Percentiles rank a stretch among this genome's conserved stretches.
These are phyloP conservation scores for Phyllostomus discolor DNA, from an alignment of 2,113 vertebrate genomes.

Conservation along the genomic window DNA sequence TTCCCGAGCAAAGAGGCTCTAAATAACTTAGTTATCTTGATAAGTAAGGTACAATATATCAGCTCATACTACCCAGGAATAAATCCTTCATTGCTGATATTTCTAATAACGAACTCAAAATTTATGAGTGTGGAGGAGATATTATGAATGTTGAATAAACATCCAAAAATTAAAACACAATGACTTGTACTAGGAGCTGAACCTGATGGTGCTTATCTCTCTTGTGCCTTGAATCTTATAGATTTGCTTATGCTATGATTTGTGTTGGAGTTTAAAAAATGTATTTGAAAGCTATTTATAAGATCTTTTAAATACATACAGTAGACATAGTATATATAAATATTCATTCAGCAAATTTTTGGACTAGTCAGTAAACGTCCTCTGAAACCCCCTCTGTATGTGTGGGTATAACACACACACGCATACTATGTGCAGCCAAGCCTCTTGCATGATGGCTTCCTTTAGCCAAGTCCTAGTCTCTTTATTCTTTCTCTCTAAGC, in stretches of 20 bases:
- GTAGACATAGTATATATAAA: not conserved
- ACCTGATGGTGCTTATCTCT: not conserved
- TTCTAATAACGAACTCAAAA: not conserved
- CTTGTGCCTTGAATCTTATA: not conserved
- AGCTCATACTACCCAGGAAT: not conserved
- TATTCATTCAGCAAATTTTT: not conserved
- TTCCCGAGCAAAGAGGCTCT: not conserved
- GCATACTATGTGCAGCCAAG: not conserved
- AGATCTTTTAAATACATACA: not conserved
- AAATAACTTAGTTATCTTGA: not conserved
- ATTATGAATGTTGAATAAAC: not conserved
- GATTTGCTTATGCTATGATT: not conserved
- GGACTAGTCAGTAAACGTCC: not conserved
- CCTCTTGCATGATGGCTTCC: not conserved
- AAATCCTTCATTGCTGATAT: not conserved
- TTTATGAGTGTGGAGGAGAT: not conserved
- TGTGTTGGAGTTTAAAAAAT: not conserved
- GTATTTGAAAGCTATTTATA: not conserved
- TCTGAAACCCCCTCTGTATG: not conserved
- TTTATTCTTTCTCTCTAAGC: not conserved
- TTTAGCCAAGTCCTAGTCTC: not conserved
- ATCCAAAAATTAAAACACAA: not conserved
- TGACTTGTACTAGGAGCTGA: not conserved
- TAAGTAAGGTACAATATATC: not conserved
- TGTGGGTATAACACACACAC: not conserved